phyloP scores from a whole-genome alignment of 2,888 invertebrate genomes.

The Xestia ashworthii region DNA sequence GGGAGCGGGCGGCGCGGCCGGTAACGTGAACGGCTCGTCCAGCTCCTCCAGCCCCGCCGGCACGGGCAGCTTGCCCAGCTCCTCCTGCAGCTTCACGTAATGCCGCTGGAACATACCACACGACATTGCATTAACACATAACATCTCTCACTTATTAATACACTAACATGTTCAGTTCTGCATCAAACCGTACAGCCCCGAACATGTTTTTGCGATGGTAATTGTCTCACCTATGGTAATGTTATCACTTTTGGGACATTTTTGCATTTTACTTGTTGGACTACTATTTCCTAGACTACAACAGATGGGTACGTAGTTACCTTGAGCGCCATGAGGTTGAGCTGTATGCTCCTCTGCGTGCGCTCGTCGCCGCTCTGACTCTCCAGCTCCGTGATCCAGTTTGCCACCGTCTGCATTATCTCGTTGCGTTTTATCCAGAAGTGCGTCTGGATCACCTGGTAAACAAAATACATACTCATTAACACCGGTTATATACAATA shows the following conservation, averaged over 20 bases:
- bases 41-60: constrained; percentile 94
- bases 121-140: not conserved
- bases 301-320: not conserved
- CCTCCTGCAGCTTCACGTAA: constrained; percentile 96
- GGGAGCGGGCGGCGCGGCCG: constrained; percentile 71
- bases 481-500: not conserved
- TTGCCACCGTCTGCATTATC: constrained; percentile 96
- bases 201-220: not conserved
- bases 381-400: constrained; percentile 97
- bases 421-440: constrained; percentile 98
- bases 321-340: constrained; percentile 94
- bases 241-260: too few species aligned
- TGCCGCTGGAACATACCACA: constrained; percentile 91
- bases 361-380: constrained; percentile 94
- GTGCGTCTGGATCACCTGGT: constrained; percentile 96
- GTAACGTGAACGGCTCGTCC: constrained; percentile 90
- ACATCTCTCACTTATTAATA: not conserved
- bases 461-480: not conserved
- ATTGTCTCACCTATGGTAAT: not conserved
- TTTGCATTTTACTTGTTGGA: too few species aligned
- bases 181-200: not conserved
- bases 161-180: not conserved
- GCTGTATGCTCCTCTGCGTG: constrained; percentile 94
- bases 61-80: constrained; percentile 95
- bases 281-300: too few species aligned